Evolutionary conservation across 2,113 vertebrate genomes (phyloP).

Genomic region (Struthidea cinerea): DNA sequence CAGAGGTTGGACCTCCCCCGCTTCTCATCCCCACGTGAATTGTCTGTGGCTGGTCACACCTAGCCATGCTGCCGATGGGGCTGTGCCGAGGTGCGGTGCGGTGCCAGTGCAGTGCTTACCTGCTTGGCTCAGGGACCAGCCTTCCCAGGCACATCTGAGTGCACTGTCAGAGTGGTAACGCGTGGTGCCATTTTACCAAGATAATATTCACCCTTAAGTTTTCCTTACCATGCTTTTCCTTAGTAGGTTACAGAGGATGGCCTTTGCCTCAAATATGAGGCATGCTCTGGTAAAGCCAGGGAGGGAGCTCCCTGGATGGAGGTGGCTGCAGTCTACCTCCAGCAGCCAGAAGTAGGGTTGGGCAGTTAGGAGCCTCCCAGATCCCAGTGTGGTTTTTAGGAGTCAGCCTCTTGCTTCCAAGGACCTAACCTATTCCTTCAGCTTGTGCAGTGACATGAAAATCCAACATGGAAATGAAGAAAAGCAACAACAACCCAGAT

Average conservation of each 20-base stretch:
- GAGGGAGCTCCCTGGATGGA: background rate
- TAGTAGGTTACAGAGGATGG: background rate
- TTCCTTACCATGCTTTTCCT: background rate
- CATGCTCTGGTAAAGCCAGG: background rate
- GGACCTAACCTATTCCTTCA: background rate
- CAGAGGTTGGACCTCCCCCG: background rate
- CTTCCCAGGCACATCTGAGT: background rate
- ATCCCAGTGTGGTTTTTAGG: fast-evolving
- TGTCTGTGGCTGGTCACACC: background rate
- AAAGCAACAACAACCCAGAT: background rate
- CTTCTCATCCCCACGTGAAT: background rate
- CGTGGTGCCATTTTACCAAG: background rate
- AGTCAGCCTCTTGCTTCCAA: background rate
- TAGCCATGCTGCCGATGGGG: fast-evolving
- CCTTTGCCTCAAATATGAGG: background rate
- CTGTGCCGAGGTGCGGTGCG: fast-evolving
- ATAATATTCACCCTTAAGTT: background rate
- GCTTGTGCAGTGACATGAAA: background rate
- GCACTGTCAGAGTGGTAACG: background rate
- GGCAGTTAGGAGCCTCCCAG: background rate
- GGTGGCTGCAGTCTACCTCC: background rate
- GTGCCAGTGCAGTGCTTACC: background rate
- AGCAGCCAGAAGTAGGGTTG: background rate
- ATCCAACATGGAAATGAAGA: background rate
- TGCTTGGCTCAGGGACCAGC: fast-evolving